Conservation (phyloP, 2,113 vertebrate species). For the Myanophis thanlyinensis region DNA sequence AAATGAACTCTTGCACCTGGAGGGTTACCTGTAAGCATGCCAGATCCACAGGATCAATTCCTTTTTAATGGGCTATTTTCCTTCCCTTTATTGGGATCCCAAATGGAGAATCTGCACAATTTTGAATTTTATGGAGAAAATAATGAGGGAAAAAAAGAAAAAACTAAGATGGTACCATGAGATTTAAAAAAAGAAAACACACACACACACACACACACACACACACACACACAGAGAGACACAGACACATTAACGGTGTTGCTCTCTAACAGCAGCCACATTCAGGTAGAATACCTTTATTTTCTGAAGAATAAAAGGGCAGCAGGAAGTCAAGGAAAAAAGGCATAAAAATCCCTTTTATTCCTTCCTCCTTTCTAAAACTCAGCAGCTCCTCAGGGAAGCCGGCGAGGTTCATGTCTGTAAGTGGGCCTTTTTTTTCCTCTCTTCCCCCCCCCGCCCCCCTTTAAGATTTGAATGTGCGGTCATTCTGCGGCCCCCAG, state of each 20-base stretch:
- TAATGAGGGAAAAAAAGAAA: no score
- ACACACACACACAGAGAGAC: no score
- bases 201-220: no score
- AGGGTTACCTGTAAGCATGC: not conserved
- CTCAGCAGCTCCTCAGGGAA: not conserved
- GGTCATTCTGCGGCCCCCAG: not conserved
- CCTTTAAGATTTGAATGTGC: not conserved
- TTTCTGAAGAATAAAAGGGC: not conserved
- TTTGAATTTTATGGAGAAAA: not conserved
- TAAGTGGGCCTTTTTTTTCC: not conserved
- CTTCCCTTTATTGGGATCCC: not conserved
- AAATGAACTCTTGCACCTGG: no score
- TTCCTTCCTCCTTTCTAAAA: not conserved
- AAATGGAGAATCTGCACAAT: not conserved
- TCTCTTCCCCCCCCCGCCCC: fast-evolving
- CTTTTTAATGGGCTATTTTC: not conserved
- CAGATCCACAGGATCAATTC: not conserved
- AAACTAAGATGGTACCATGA: not conserved
- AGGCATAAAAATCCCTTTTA: not conserved
- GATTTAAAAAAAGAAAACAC: no score
- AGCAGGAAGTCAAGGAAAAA: not conserved
- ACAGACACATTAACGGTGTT: not conserved
- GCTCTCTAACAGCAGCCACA: not conserved
- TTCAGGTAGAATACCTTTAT: not conserved
- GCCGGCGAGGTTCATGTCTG: not conserved